Conservation (phyloP, 2,888 invertebrate species). For the Sinohyriopsis cumingii region DNA sequence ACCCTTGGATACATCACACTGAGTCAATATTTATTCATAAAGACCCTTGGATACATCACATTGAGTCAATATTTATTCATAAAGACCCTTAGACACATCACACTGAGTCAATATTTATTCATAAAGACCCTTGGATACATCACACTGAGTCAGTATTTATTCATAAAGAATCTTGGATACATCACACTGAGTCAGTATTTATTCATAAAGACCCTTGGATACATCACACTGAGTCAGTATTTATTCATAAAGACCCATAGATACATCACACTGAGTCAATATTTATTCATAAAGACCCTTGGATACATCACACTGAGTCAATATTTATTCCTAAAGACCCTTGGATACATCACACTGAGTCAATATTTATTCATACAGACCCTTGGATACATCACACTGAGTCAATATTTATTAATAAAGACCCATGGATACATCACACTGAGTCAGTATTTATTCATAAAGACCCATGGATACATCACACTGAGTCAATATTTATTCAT, state of each 20-base stretch:
- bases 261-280: constrained; percentile 35
- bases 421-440: constrained; percentile 30
- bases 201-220: too few relatives aligned
- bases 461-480: too few relatives aligned
- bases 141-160: too few relatives aligned
- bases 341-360: constrained; percentile 39
- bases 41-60: too few relatives aligned
- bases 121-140: too few relatives aligned
- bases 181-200: constrained; percentile 30
- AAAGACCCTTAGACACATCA: constrained; percentile 34
- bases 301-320: too few relatives aligned
- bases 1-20: constrained; percentile 30
- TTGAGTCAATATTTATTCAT: background rate
- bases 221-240: too few relatives aligned
- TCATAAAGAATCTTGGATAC: constrained; percentile 26
- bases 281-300: background rate
- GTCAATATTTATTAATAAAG: too few relatives aligned
- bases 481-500: background rate
- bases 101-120: constrained; percentile 18
- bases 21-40: constrained; percentile 16
- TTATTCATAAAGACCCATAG: constrained; percentile 23
- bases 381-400: too few relatives aligned
- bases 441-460: constrained; percentile 16
- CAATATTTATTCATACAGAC: background rate
- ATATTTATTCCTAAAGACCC: constrained; percentile 17